Conservation (phyloP, 2,113 vertebrate genomes). For the Perca flavescens region DNA sequence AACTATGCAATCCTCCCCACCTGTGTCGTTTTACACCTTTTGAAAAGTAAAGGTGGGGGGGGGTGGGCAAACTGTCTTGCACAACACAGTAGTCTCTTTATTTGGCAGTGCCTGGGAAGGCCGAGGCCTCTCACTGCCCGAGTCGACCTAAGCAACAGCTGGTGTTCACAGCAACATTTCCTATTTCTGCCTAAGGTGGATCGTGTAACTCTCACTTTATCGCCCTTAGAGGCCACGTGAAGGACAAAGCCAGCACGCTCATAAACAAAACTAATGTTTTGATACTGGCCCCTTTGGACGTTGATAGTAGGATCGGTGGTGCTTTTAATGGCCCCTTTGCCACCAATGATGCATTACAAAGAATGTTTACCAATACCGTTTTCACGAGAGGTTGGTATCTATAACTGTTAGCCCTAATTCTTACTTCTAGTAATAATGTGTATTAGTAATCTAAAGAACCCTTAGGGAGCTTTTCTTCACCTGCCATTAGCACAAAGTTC, state of each 20-base stretch:
- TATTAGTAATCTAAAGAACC: not conserved
- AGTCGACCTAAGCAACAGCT: slow-evolving; percentile 88
- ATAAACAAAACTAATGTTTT: slow-evolving; percentile 92
- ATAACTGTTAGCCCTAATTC: slow-evolving; percentile 18
- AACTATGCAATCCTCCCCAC: slow-evolving; percentile 68
- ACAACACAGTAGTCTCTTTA: slow-evolving; percentile 81
- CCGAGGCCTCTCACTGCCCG: slow-evolving; percentile 78
- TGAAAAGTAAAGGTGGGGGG: slow-evolving; percentile 58
- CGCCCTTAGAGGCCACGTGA: slow-evolving; percentile 92
- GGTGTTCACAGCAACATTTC: slow-evolving; percentile 89
- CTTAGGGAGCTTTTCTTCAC: not conserved
- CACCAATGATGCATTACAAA: slow-evolving; percentile 13
- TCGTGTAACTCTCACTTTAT: slow-evolving; percentile 95
- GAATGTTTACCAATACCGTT: slow-evolving; percentile 5
- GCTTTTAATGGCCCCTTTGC: slow-evolving; percentile 38
- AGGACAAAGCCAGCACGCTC: slow-evolving; percentile 89
- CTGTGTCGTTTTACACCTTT: slow-evolving; percentile 70
- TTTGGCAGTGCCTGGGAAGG: slow-evolving; percentile 84
- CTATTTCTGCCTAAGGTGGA: slow-evolving; percentile 90
- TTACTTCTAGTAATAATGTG: not conserved
- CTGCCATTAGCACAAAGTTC: slow-evolving; percentile 4
- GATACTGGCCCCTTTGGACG: slow-evolving; percentile 72
- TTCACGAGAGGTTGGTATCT: not conserved
- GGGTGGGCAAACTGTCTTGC: slow-evolving; percentile 55
- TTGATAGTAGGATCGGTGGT: slow-evolving; percentile 39